Percentiles rank a stretch among this genome's conserved stretches.
These are phyloP conservation scores for Chloroclystis v-ata DNA, from an alignment of 2,888 invertebrate genomes.

Conservation along the genomic window DNA sequence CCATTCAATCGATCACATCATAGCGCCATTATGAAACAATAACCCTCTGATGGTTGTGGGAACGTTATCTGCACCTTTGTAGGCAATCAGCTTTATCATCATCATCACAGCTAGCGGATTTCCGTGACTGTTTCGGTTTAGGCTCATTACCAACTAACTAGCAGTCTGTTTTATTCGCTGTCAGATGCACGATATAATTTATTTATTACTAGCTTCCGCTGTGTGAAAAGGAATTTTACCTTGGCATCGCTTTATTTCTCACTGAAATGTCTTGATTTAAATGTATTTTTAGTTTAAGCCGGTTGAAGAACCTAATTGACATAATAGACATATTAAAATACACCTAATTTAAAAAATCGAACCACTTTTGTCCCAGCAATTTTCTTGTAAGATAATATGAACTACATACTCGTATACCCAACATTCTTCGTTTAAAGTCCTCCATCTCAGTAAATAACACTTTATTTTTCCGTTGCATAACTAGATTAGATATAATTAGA, in stretches of 20 bases:
- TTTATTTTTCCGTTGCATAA: conserved; percentile 9
- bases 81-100: background rate
- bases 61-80: conserved; percentile 15
- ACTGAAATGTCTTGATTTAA: too few species aligned
- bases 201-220: background rate
- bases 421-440: too few species aligned
- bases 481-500: conserved; percentile 18
- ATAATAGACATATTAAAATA: too few species aligned
- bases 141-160: too few species aligned
- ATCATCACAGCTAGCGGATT: background rate
- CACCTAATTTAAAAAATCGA: too few species aligned
- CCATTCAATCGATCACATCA: conserved; percentile 21
- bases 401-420: too few species aligned
- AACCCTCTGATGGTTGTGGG: conserved; percentile 33
- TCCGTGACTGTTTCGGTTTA: background rate
- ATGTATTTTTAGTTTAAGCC: too few species aligned
- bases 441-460: background rate
- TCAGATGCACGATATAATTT: background rate
- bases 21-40: conserved; percentile 19
- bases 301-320: too few species aligned
- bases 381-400: too few species aligned
- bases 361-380: too few species aligned
- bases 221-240: too few species aligned
- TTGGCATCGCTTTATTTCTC: too few species aligned
- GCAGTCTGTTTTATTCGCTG: background rate